phyloP scores from a whole-genome alignment of 2,113 vertebrate species.

The Chunga burmeisteri region DNA sequence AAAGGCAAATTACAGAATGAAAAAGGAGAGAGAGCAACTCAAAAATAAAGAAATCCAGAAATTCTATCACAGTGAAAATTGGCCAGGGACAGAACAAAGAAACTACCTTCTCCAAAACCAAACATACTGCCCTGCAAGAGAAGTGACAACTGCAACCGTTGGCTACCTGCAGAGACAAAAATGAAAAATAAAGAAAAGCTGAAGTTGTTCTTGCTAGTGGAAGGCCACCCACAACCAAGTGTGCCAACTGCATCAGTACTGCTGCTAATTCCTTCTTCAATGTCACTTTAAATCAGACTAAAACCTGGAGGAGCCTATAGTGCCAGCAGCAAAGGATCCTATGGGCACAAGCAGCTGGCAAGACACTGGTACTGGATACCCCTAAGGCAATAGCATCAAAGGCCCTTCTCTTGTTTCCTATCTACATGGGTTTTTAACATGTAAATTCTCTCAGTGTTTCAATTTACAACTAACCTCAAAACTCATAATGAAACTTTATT shows the following conservation, averaged over 20 bases:
- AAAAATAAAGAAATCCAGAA: not conserved
- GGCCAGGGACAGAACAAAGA: not conserved
- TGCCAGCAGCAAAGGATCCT: not conserved
- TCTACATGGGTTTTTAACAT: not conserved
- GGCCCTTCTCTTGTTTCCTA: not conserved
- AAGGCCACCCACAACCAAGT: not conserved
- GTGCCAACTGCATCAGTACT: not conserved
- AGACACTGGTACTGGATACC: not conserved
- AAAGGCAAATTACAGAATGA: not conserved
- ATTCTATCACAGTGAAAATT: not conserved
- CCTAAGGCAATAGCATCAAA: not conserved
- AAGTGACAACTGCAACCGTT: not conserved
- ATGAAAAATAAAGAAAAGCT: not conserved
- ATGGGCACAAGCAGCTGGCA: not conserved
- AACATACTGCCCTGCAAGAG: not conserved
- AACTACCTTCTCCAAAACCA: not conserved
- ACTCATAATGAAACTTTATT: not conserved
- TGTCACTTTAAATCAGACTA: constrained; percentile 11
- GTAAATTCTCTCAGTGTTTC: not conserved
- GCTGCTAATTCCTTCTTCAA: not conserved
- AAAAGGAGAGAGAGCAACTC: not conserved
- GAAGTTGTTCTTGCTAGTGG: not conserved
- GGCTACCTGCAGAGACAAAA: not conserved
- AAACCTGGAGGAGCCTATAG: not conserved
- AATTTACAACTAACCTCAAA: not conserved